A percentile compares a stretch with the other conserved stretches of the same genome.
Conservation (phyloP, 2,797 vertebrate species). For the Pelobates cultripes region DNA sequence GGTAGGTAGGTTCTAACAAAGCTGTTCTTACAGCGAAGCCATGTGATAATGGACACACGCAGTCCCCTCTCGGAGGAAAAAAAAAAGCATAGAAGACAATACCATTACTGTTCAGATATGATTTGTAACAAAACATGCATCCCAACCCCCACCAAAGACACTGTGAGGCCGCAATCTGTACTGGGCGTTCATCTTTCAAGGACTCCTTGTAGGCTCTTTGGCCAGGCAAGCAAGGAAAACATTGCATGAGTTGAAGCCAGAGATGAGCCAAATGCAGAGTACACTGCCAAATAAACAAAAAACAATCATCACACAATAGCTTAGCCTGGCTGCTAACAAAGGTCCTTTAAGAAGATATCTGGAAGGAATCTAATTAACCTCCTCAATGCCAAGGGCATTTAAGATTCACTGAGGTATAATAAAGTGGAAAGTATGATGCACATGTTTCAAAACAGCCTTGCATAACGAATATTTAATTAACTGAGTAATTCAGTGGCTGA, state of each 20-base stretch:
- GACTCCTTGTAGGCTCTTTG: conserved; percentile 28
- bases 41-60: conserved; percentile 4
- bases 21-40: background rate
- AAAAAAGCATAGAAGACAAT: conserved; percentile 15
- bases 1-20: no score
- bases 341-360: conserved; percentile 18
- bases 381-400: background rate
- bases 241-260: conserved; percentile 12
- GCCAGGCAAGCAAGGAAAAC: conserved; percentile 23
- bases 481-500: no score
- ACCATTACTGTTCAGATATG: conserved; percentile 13
- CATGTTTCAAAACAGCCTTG: no score
- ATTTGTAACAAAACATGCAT: conserved; percentile 20
- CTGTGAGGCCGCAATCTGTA: conserved; percentile 1
- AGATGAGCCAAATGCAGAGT: conserved; percentile 8
- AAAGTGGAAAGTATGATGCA: background rate
- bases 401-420: background rate
- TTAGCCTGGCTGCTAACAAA: conserved; percentile 3
- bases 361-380: background rate
- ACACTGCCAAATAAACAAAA: conserved; percentile 24
- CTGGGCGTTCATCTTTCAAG: conserved; percentile 19
- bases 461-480: no score
- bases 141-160: conserved; percentile 2
- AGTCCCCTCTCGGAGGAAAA: conserved; percentile 1
- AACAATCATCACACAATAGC: conserved; percentile 21